These are phyloP conservation scores for Aphelocoma coerulescens DNA, from an alignment of 2,113 vertebrate species.

Conservation along the genomic window DNA sequence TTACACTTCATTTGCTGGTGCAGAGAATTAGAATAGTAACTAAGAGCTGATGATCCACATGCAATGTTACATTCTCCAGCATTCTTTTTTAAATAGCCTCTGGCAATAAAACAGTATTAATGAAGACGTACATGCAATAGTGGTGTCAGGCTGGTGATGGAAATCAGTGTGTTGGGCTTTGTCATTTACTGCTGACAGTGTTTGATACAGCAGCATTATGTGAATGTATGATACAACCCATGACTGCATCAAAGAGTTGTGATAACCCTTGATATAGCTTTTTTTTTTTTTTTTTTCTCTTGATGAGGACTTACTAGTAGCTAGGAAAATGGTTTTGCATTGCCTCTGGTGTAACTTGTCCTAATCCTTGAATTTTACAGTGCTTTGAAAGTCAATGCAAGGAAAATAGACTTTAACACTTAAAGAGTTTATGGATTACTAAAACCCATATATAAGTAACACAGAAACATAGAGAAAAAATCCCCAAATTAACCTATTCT, in stretches of 20 bases:
- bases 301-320: not conserved
- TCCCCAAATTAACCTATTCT: not conserved
- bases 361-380: constrained; percentile 54
- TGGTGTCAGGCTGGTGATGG: constrained; percentile 31
- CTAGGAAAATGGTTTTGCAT: constrained; percentile 7
- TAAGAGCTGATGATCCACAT: constrained; percentile 72
- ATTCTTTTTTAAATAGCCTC: constrained; percentile 65
- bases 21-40: constrained; percentile 63
- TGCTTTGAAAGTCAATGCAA: constrained; percentile 41
- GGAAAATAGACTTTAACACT: constrained; percentile 34
- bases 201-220: not conserved
- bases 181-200: not conserved
- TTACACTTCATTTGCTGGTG: constrained; percentile 72
- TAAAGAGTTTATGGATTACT: constrained; percentile 5
- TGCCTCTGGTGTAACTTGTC: constrained; percentile 29
- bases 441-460: not conserved
- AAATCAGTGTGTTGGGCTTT: not conserved
- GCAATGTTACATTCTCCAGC: constrained; percentile 52
- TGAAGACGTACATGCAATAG: constrained; percentile 61
- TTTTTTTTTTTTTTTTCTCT: not conserved
- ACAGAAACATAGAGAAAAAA: not conserved
- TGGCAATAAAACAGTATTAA: constrained; percentile 71
- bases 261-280: not conserved
- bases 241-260: not conserved
- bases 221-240: not conserved